Evolutionary conservation across 1,140 invertebrate genomes (phyloP), one percentile per base, ranked within the genome.

Genomic region (Caenorhabditis inopinata): DNA sequence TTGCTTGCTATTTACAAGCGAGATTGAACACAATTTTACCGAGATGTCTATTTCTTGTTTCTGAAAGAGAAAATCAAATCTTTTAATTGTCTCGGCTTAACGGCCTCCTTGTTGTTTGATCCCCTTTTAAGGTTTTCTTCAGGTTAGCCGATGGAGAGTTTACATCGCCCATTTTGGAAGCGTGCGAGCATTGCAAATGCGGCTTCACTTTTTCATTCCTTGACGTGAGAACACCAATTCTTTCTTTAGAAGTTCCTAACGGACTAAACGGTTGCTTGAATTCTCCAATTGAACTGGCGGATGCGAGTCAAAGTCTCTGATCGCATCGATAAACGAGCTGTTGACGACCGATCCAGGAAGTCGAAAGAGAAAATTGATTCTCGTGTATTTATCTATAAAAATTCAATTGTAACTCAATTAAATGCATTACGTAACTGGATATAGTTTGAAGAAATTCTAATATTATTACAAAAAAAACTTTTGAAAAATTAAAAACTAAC

Each of bases 191-290:
- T 38, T 42, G 29, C 18, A 68, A 11, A 18, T 68, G 58, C 9
- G 58, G 58, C 1, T 29, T 29, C 5, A 68, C 58, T 38, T 21
- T 68, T 12, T 68, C 32, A 18, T 68, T 68, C 23, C 58, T 23
- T 11, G 32, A 5, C 2, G 58, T 42, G 23, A 68, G n/a, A 2
- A 68, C n/a, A 6, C 32, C 32, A 11, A 68, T 18, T 21, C 58
- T 29, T 38, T 68, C 58, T 18, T 68, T 68, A 12, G 29, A 11
- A 0, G 32, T 14, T 38, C 58, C 58, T 6, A 18, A 21, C 38
- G 58, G 58, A 18, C 29, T 68, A 18, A 68, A 68, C 38, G 58
- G 58, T 0, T 29, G 32, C 58, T 68, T 68, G 58, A 68, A 68
- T 21, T 68, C 58, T 18, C n/a, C 38, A 42, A 14, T 14, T 9